Evolutionary conservation across 1,140 invertebrate genomes (phyloP).

Genomic region (Bathynomus jamesi): DNA sequence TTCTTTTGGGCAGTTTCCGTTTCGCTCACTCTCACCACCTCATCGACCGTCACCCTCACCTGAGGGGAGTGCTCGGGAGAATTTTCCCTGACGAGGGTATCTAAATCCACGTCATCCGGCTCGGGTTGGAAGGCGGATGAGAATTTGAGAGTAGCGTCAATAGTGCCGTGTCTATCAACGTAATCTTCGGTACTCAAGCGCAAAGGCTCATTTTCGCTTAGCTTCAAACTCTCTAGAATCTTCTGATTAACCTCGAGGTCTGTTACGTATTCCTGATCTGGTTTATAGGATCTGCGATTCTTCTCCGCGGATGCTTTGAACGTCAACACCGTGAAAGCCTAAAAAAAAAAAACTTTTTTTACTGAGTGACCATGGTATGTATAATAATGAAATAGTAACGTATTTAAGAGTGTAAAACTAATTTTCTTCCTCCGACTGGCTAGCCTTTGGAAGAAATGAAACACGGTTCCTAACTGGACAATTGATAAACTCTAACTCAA

Average conservation of each 20-base stretch:
- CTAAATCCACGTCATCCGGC: slow-evolving; percentile 24
- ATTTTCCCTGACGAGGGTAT: slow-evolving; percentile 5
- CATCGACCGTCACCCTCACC: background rate
- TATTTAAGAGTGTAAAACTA: too few species aligned
- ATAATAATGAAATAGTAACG: too few species aligned
- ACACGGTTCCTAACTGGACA: too few species aligned
- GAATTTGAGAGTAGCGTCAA: slow-evolving; percentile 17
- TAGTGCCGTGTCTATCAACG: slow-evolving; percentile 7
- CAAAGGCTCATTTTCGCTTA: slow-evolving; percentile 22
- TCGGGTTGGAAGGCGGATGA: slow-evolving; percentile 18
- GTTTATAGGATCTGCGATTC: slow-evolving; percentile 16
- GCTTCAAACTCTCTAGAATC: slow-evolving; percentile 21
- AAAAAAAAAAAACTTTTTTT: too few species aligned
- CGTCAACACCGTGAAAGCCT: slow-evolving; percentile 12
- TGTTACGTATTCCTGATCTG: slow-evolving; percentile 8
- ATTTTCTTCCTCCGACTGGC: too few species aligned
- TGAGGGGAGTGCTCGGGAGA: background rate
- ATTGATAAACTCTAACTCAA: too few species aligned
- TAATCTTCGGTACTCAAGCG: slow-evolving; percentile 4
- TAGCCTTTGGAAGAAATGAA: too few species aligned
- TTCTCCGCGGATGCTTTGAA: slow-evolving; percentile 17
- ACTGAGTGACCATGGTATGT: too few species aligned
- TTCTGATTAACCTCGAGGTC: slow-evolving; percentile 23
- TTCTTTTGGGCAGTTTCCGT: too few species aligned
- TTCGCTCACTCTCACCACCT: too few species aligned